A percentile compares a stretch with the other conserved stretches of the same genome.
Evolutionary conservation across 2,888 invertebrate species (phyloP).

Genomic region (Alcis repandata): DNA sequence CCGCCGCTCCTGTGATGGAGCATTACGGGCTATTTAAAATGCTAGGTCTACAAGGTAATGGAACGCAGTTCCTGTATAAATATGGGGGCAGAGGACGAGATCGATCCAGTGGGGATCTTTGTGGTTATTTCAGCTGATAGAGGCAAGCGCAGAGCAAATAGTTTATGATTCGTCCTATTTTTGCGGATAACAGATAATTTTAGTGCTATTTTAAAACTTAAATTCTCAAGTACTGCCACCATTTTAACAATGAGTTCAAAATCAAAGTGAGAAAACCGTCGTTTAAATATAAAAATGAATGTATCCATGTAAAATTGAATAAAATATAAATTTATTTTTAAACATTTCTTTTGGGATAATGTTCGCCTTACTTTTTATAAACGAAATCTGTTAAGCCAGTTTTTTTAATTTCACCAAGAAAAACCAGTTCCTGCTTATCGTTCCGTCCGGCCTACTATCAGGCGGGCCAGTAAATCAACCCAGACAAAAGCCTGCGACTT

Average conservation of each 20-base stretch:
- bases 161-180: not conserved
- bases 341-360: no score
- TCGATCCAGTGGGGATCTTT: not conserved
- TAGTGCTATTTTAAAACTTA: no score
- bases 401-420: conserved; percentile 16
- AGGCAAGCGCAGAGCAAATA: not conserved
- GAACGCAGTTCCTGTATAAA: conserved; percentile 34
- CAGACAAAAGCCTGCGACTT: conserved; percentile 56
- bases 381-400: not conserved
- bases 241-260: no score
- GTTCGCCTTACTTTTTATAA: no score
- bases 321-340: no score
- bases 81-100: conserved; percentile 4
- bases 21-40: conserved; percentile 42
- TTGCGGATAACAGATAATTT: not conserved
- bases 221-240: no score
- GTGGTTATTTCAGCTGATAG: not conserved
- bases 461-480: conserved; percentile 50
- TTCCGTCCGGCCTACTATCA: conserved; percentile 17
- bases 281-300: no score
- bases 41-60: conserved; percentile 40
- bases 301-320: no score
- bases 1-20: conserved; percentile 38
- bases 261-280: no score
- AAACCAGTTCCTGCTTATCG: conserved; percentile 26